phyloP scores from a whole-genome alignment of 2,888 invertebrate genomes.

The Herminia tarsipennalis region DNA sequence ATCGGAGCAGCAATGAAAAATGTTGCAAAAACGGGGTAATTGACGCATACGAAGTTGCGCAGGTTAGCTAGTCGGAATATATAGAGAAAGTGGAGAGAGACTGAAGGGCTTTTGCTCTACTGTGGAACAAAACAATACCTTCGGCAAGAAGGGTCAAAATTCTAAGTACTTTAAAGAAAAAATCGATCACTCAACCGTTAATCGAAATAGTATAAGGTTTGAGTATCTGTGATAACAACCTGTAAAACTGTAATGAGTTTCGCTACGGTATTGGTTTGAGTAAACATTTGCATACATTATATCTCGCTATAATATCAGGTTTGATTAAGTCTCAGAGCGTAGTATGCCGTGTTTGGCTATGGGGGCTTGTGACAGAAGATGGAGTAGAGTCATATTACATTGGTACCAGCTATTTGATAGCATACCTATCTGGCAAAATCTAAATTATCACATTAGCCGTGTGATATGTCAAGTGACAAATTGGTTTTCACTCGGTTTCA shows the following conservation, averaged over 20 bases:
- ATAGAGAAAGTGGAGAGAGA: no score
- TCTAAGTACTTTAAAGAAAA: no score
- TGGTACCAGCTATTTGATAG: background rate
- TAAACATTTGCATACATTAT: constrained; percentile 17
- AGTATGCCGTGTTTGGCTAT: no score
- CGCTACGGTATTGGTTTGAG: constrained; percentile 18
- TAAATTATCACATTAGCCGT: background rate
- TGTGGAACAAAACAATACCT: no score
- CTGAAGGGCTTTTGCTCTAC: no score
- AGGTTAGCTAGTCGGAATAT: no score
- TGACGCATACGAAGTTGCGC: no score
- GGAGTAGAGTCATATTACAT: background rate
- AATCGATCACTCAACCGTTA: no score
- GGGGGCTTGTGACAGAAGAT: background rate
- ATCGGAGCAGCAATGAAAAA: no score
- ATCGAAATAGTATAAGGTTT: no score
- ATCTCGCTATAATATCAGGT: background rate
- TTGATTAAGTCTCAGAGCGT: background rate
- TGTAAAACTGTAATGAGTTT: constrained; percentile 16
- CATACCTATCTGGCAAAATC: background rate
- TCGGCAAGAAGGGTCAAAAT: no score
- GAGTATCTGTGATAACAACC: background rate
- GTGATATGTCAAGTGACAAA: background rate
- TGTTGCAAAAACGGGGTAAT: no score
- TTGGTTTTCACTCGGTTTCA: background rate